phyloP scores from a whole-genome alignment of 2,888 invertebrate species.

The Rapana venosa region DNA sequence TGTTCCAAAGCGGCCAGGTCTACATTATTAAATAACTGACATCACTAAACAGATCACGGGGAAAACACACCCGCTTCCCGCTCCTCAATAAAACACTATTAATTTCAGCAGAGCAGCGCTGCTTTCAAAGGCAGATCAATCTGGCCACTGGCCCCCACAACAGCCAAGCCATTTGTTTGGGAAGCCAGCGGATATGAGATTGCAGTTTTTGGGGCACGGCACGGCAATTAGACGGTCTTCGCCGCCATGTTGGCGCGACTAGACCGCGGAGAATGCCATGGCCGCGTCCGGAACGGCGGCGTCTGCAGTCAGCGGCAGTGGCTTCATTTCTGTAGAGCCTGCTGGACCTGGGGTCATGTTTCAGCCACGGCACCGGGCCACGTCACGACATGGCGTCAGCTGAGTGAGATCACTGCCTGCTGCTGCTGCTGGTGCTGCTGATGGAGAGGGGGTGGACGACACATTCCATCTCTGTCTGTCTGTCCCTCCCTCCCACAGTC shows the following conservation, averaged over 20 bases:
- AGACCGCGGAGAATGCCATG: neutral
- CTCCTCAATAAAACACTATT: too few species aligned
- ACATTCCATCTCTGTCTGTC: neutral
- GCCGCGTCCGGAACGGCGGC: neutral
- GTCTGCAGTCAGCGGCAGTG: neutral
- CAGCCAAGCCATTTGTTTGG: conserved; percentile 1
- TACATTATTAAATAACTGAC: too few species aligned
- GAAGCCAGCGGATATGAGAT: neutral
- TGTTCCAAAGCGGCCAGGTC: too few species aligned
- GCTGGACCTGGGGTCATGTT: neutral
- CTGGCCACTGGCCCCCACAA: neutral
- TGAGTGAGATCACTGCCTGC: neutral
- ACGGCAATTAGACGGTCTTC: neutral
- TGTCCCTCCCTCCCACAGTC: neutral
- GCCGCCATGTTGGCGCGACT: conserved; percentile 16
- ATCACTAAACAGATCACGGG: too few species aligned
- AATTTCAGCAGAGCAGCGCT: too few species aligned
- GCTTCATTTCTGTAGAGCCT: neutral
- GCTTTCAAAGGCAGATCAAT: too few species aligned
- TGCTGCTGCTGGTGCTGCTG: too few species aligned
- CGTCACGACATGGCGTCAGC: neutral
- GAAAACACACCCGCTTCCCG: too few species aligned
- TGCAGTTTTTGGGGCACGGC: neutral
- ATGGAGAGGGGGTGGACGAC: too few species aligned
- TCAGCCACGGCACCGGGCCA: neutral